Evolutionary conservation across 2,888 invertebrate species (phyloP).

Genomic region (Pyrocoelia pectoralis): DNA sequence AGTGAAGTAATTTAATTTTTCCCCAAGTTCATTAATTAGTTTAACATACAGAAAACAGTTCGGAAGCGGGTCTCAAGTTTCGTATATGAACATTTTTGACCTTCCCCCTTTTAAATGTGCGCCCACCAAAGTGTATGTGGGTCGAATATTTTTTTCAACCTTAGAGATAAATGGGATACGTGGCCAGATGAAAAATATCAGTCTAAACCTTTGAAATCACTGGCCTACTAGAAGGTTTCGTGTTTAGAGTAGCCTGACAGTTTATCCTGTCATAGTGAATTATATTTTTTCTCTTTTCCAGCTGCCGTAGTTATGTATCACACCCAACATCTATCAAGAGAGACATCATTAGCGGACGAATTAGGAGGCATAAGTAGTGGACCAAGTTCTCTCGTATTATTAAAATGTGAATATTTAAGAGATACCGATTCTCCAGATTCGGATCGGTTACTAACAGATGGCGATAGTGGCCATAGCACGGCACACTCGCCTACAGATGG

Average conservation of each 20-base stretch:
- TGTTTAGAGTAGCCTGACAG: neutral
- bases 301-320: conserved; percentile 68
- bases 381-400: conserved; percentile 68
- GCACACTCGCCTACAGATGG: conserved; percentile 89
- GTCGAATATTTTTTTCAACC: too few species aligned
- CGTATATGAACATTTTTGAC: neutral
- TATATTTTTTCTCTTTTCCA: conserved; percentile 54
- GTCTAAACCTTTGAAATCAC: too few species aligned
- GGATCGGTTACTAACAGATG: conserved; percentile 79
- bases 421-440: conserved; percentile 90
- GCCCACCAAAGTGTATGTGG: too few species aligned
- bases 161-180: too few species aligned
- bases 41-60: too few species aligned
- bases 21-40: too few species aligned
- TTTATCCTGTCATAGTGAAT: neutral
- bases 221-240: too few species aligned
- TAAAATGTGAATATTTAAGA: conserved; percentile 77
- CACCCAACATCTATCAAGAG: conserved; percentile 67
- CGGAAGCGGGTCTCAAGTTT: too few species aligned
- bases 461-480: conserved; percentile 91
- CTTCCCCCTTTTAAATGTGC: neutral
- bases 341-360: conserved; percentile 75
- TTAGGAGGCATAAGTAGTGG: conserved; percentile 62
- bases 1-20: neutral
- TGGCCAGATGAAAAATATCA: too few species aligned